Evolutionary conservation across 2,113 vertebrate species (phyloP), one percentile per base, ranked within the genome.

Genomic region (Malurus melanocephalus): DNA sequence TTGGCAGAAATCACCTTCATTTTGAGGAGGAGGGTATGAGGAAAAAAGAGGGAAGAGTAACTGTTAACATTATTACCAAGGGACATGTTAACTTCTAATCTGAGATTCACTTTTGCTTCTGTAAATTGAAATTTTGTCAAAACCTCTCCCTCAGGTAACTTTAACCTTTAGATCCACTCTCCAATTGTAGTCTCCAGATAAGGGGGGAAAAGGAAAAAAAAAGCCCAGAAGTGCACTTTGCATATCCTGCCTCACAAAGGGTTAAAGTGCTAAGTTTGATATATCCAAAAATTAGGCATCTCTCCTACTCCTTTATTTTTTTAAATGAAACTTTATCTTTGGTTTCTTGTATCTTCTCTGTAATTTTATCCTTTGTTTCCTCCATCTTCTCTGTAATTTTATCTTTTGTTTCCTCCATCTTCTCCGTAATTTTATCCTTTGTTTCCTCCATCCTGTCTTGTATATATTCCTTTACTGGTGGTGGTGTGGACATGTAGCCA

Each of bases 271-370:
- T 89, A 68, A 81, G 48, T 84, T 93, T 73, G 60, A 68, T 46
- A 87, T 48, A 82, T 64, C 61, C 10, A 62, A 90, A 85, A 85
- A 83, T 71, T 14, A 72, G 76, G 74, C 90, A 92, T 89, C 77
- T 92, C 23, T 73, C 55, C 88, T 98, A 98, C 60, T 99, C 98
- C 15, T 97, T 96, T 93, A 99, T 98, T 96, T 99, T 99, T 91
- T 98, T 98, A 89, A 99, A 99, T 30, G 98, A 98, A 90, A 99
- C 98, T 97, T 99, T 98, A 53, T 98, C 99, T 98, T 99, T 99
- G 94, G 99, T 99, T 95, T 99, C 98, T 77, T 98, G 98, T 97
- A 99, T 99, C 89, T 98, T 99, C 93, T 97, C 99, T 1, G 93
- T 98, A 67, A 99, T 93, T 33, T 97, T 97, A 75, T 96, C 98